A percentile compares a stretch with the other conserved stretches of the same genome.
phyloP scores from a whole-genome alignment of 2,797 vertebrate species.

The Neosalanx taihuensis region DNA sequence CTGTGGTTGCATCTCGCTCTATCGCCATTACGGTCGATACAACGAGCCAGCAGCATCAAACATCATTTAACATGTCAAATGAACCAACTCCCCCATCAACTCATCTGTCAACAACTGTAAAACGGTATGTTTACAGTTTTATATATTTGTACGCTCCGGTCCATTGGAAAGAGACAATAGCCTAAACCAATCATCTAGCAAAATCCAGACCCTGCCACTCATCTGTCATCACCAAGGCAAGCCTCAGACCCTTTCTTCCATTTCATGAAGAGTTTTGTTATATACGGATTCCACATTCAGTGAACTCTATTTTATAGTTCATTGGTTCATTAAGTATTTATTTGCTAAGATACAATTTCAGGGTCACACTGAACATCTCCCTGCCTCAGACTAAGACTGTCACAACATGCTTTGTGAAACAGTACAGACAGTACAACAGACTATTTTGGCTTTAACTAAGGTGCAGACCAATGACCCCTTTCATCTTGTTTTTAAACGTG shows the following conservation, averaged over 20 bases:
- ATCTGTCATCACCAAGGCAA: not conserved
- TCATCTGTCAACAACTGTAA: not conserved
- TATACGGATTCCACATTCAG: not conserved
- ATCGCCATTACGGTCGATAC: no score
- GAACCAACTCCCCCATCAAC: not conserved
- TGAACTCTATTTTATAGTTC: not conserved
- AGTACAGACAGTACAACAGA: no score
- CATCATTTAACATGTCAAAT: constrained; percentile 8
- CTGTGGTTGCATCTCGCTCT: no score
- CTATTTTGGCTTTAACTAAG: no score
- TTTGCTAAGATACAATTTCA: constrained; percentile 19
- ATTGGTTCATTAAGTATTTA: not conserved
- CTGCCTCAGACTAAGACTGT: no score
- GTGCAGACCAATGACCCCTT: no score
- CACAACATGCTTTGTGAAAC: no score
- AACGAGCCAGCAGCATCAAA: no score
- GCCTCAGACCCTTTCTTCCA: not conserved
- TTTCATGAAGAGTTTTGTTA: constrained; percentile 18
- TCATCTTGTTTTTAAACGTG: no score
- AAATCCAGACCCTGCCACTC: constrained; percentile 14
- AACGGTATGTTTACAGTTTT: not conserved
- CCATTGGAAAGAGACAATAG: constrained; percentile 13
- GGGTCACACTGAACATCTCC: no score
- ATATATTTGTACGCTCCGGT: not conserved
- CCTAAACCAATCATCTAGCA: constrained; percentile 1